Evolutionary conservation across 2,888 invertebrate genomes (phyloP).

Genomic region (Heliconius erato): DNA sequence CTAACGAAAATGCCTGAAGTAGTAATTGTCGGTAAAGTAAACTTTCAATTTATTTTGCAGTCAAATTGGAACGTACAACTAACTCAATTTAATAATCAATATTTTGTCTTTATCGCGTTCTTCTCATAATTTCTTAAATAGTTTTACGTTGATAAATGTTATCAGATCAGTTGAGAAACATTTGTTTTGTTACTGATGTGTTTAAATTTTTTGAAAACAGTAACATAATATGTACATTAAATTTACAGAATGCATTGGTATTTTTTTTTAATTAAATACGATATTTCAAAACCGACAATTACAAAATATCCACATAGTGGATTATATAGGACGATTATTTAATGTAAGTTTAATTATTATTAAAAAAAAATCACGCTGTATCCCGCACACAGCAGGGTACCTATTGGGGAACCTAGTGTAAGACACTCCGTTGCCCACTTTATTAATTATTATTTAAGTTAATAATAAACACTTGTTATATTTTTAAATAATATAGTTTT

Average conservation of each 20-base stretch:
- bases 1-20: conserved; percentile 74
- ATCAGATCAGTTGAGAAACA: background rate
- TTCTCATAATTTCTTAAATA: background rate
- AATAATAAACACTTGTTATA: background rate
- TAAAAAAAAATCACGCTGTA: background rate
- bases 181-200: background rate
- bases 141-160: background rate
- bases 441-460: too few relatives aligned
- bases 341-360: background rate
- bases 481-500: conserved; percentile 26
- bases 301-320: too few relatives aligned
- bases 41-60: conserved; percentile 13
- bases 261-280: too few relatives aligned
- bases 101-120: background rate
- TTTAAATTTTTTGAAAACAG: background rate
- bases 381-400: too few relatives aligned
- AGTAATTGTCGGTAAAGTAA: conserved; percentile 74
- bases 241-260: background rate
- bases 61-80: background rate
- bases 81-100: background rate
- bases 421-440: too few relatives aligned
- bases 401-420: too few relatives aligned
- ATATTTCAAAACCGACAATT: too few relatives aligned
- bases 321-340: too few relatives aligned
- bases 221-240: background rate